Evolutionary conservation across 2,888 invertebrate genomes (phyloP).

Genomic region (Cerastis rubricosa): DNA sequence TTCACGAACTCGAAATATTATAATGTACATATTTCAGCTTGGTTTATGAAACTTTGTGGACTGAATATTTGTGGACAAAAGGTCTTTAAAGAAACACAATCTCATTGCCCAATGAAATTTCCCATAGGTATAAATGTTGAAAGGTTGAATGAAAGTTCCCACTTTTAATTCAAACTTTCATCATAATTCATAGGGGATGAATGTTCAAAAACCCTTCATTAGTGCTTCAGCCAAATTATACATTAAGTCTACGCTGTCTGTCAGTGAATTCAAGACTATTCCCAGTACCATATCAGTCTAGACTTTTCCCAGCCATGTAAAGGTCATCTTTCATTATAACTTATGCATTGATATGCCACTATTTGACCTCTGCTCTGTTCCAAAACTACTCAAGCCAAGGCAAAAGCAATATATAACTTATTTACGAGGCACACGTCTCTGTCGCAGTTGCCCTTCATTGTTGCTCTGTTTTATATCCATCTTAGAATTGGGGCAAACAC

Average conservation of each 20-base stretch:
- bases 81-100: neutral
- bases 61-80: neutral
- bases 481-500: neutral
- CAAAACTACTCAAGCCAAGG: neutral
- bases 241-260: neutral
- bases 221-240: neutral
- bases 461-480: constrained; percentile 21
- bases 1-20: constrained; percentile 3
- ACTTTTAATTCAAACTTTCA: neutral
- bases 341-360: neutral
- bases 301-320: neutral
- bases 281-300: neutral
- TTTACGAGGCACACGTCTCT: neutral
- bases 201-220: neutral
- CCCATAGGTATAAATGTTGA: neutral
- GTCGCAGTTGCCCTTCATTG: neutral
- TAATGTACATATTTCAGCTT: constrained; percentile 1
- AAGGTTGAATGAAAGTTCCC: neutral
- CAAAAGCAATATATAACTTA: constrained; percentile 7
- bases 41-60: constrained; percentile 3
- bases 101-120: neutral
- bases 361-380: constrained; percentile 7
- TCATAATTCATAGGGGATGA: neutral
- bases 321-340: neutral
- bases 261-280: neutral